phyloP scores from a whole-genome alignment of 2,113 vertebrate species.

The Corapipo altera region DNA sequence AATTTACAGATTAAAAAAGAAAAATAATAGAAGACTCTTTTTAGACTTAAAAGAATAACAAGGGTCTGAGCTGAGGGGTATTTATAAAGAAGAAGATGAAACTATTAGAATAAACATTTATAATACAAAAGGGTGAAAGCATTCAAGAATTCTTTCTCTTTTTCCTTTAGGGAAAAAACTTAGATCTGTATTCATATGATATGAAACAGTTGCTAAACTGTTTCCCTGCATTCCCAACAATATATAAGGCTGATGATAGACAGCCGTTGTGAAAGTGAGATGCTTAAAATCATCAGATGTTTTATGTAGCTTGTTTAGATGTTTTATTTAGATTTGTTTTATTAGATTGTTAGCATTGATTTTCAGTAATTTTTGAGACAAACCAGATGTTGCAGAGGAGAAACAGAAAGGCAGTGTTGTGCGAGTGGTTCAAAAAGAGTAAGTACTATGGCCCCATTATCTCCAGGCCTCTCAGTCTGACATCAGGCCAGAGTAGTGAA shows the following conservation, averaged over 20 bases:
- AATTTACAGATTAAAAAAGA: neutral
- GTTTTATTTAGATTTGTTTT: neutral
- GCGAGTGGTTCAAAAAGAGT: neutral
- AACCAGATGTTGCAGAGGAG: neutral
- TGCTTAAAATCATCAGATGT: neutral
- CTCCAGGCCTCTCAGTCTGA: neutral
- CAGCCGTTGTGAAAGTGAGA: neutral
- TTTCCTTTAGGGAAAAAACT: neutral
- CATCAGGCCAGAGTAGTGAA: neutral
- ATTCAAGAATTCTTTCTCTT: neutral
- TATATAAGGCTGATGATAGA: neutral
- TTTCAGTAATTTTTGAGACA: neutral
- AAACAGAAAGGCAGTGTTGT: neutral
- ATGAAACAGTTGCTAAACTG: neutral
- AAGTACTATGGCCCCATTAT: neutral
- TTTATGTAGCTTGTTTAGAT: neutral
- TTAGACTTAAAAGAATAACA: neutral
- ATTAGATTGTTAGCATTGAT: neutral
- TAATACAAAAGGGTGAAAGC: neutral
- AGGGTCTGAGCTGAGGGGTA: rapidly evolving
- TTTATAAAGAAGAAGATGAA: neutral
- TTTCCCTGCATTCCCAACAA: neutral
- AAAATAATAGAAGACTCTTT: neutral
- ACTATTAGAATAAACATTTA: neutral
- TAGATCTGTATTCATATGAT: neutral